Evolutionary conservation across 2,888 invertebrate genomes (phyloP).

Genomic region (Acanthopleura granulata): DNA sequence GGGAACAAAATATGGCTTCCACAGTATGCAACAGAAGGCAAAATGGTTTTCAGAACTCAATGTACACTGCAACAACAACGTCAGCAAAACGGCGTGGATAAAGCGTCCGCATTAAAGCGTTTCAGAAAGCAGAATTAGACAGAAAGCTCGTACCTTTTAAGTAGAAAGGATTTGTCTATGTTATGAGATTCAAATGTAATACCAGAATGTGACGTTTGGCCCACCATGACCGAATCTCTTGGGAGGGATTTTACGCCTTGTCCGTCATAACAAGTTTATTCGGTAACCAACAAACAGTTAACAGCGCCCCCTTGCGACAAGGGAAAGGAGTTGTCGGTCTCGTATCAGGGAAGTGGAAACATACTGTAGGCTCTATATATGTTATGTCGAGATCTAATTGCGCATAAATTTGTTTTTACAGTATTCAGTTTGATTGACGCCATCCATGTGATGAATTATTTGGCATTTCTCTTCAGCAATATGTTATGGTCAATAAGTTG

Average conservation of each 20-base stretch:
- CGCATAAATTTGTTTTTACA: not conserved
- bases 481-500: too few species aligned
- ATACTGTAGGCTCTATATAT: not conserved
- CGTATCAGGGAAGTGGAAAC: not conserved
- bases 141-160: not conserved
- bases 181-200: not conserved
- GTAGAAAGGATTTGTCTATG: not conserved
- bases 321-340: not conserved
- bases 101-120: not conserved
- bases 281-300: slow-evolving; percentile 16
- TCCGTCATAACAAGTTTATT: not conserved
- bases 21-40: too few species aligned
- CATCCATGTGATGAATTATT: too few species aligned
- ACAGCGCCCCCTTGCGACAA: slow-evolving; percentile 4
- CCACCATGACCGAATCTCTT: not conserved
- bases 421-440: too few species aligned
- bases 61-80: too few species aligned
- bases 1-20: too few species aligned
- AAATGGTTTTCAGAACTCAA: too few species aligned
- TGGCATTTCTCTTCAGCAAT: too few species aligned
- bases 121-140: not conserved
- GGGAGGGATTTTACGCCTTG: too few species aligned
- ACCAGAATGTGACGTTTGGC: not conserved
- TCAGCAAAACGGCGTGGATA: too few species aligned
- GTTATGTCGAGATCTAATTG: not conserved